phyloP scores from a whole-genome alignment of 2,888 invertebrate species.

The Callosobruchus maculatus region DNA sequence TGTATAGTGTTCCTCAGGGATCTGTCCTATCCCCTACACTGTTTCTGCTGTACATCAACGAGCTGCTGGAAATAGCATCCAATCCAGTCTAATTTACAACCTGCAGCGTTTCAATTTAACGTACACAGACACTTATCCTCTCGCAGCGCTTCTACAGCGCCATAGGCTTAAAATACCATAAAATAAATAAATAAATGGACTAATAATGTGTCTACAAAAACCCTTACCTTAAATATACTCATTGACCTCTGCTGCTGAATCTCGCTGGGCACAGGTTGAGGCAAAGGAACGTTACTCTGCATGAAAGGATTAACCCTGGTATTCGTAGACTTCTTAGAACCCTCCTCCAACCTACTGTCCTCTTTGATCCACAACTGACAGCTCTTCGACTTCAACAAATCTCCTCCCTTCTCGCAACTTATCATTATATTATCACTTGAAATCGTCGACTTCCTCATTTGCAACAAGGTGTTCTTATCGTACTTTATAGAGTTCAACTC shows the following conservation, averaged over 20 bases:
- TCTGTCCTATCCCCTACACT: no score
- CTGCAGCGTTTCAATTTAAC: no score
- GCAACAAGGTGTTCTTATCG: conserved; percentile 45
- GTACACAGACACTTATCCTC: no score
- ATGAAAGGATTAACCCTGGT: conserved; percentile 42
- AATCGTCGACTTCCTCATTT: conserved; percentile 41
- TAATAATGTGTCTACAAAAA: no score
- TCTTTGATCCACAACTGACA: conserved; percentile 34
- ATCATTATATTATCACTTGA: conserved; percentile 37
- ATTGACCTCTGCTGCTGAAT: conserved; percentile 78
- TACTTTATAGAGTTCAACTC: conserved; percentile 41
- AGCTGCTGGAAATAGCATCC: no score
- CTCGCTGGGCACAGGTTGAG: conserved; percentile 74
- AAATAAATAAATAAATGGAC: no score
- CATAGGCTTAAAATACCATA: no score
- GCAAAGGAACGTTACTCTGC: conserved; percentile 49
- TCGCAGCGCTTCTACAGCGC: no score
- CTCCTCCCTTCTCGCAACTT: conserved; percentile 15
- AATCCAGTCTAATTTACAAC: no score
- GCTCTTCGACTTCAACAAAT: conserved; percentile 25
- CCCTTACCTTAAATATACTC: conserved; percentile 73
- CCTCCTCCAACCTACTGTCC: conserved; percentile 41
- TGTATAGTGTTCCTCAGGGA: no score
- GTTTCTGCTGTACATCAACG: no score
- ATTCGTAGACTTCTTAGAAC: conserved; percentile 37